Evolutionary conservation across 2,797 vertebrate genomes (phyloP), one percentile per base, ranked within the genome.

Genomic region (Odontamblyopus lacepedii): DNA sequence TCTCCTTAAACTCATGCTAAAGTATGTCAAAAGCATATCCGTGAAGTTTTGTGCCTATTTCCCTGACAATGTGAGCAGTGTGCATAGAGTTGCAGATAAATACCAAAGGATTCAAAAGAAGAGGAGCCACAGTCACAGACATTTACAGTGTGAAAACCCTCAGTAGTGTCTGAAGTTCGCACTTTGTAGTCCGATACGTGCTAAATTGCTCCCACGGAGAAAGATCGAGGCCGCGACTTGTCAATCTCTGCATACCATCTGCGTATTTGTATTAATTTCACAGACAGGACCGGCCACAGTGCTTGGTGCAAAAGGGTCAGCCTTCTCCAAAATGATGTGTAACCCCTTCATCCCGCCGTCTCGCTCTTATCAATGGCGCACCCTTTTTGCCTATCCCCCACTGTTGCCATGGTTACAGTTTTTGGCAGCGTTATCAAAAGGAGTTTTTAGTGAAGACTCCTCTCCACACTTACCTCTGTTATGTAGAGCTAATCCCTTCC

Each of bases 391-490:
- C 75, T 73, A 67, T 67, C 50, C 65, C 82, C 83, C 87, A 61
- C 92, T 91, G 94, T 94, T 94, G 91, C 94, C 90, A 93, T 94
- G 91, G 91, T 86, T 90, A 94, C 93, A 4, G 77, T 88, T 65
- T 92, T 90, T 82, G 92, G 91, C 90, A 92, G 84, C 29, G 55
- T 80, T 84, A 90, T 92, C 86, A 86, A 85, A 92, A 88, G 80
- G 88, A 92, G 91, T 91, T 91, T 65, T 65, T 88, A 87, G 86
- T 38, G 61, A 87, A 83, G 85, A 88, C 88, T 90, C 84, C 75
- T 87, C 87, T 85, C 83, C 78, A 80, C 89, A 86, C 86, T 89
- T 81, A 91, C 92, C 92, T 92, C 87, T 81, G 89, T 91, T 90
- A 84, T 85, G 88, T 81, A 69, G 85, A 83, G 84, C 83, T 91